Conservation (phyloP, 2,113 vertebrate genomes). For the Pipra filicauda region DNA sequence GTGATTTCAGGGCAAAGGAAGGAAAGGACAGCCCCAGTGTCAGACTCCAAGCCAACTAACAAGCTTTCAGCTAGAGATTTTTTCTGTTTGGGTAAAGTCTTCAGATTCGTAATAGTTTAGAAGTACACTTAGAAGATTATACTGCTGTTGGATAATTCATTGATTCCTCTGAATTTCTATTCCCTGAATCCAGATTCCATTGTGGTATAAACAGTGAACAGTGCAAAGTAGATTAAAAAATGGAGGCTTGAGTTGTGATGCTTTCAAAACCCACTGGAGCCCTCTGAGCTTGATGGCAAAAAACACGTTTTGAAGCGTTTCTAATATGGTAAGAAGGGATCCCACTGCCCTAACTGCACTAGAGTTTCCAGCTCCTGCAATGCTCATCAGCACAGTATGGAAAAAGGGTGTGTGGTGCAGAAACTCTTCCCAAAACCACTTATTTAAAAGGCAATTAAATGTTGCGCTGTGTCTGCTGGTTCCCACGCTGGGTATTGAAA, state of each 20-base stretch:
- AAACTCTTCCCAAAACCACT: neutral
- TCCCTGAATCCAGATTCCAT: neutral
- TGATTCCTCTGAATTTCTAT: neutral
- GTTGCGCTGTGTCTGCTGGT: neutral
- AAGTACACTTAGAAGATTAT: neutral
- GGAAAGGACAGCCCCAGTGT: neutral
- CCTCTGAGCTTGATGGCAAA: neutral
- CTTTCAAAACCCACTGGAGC: neutral
- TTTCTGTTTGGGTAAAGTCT: neutral
- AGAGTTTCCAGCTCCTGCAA: neutral
- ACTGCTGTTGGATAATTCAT: neutral
- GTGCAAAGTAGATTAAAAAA: neutral
- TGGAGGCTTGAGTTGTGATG: neutral
- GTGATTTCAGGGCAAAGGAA: neutral
- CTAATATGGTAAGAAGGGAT: neutral
- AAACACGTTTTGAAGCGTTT: neutral
- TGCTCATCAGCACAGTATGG: neutral
- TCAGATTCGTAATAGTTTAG: neutral
- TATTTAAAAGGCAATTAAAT: neutral
- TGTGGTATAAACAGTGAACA: neutral
- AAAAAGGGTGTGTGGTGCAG: neutral
- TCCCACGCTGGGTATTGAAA: neutral
- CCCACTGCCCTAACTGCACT: neutral
- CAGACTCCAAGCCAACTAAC: neutral
- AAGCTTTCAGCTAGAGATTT: neutral